phyloP scores from a whole-genome alignment of 64 coral and sea anemone genomes.

The Montipora sp. region DNA sequence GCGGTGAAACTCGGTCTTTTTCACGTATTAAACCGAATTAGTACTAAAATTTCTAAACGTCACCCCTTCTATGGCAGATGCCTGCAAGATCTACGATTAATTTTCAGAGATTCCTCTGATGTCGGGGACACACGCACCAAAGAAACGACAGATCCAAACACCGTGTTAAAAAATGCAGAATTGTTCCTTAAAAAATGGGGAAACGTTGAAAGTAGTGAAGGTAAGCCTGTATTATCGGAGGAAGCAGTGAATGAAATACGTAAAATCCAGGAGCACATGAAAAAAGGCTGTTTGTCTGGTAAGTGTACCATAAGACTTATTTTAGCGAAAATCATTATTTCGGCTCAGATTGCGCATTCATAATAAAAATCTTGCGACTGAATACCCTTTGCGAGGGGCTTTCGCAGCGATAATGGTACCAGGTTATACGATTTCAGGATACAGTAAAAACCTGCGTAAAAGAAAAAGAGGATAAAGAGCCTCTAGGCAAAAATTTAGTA shows the following conservation, averaged over 20 bases:
- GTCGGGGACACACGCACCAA: conserved; percentile 24
- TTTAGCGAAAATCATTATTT: too few species aligned
- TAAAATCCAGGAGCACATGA: conserved; percentile 62
- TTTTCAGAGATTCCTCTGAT: conserved; percentile 58
- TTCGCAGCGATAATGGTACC: too few species aligned
- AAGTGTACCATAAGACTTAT: not conserved
- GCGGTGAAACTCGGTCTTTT: conserved; percentile 60
- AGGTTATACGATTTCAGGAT: too few species aligned
- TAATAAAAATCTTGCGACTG: too few species aligned
- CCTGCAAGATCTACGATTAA: conserved; percentile 42
- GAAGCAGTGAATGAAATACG: conserved; percentile 45
- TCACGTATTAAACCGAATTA: conserved; percentile 39
- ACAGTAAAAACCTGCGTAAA: too few species aligned
- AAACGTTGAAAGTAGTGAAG: conserved; percentile 26
- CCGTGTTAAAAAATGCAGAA: conserved; percentile 32
- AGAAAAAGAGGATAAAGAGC: too few species aligned
- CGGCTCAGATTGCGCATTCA: too few species aligned
- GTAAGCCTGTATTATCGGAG: conserved; percentile 39
- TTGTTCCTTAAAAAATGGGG: conserved; percentile 61
- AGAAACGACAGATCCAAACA: conserved; percentile 26
- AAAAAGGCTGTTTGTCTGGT: conserved; percentile 52
- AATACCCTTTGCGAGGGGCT: too few species aligned
- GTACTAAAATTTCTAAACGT: conserved; percentile 37
- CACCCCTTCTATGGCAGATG: conserved; percentile 46
- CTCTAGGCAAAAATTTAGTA: too few species aligned